Conservation (phyloP, 2,113 vertebrate genomes). For the Edolisoma coerulescens region DNA sequence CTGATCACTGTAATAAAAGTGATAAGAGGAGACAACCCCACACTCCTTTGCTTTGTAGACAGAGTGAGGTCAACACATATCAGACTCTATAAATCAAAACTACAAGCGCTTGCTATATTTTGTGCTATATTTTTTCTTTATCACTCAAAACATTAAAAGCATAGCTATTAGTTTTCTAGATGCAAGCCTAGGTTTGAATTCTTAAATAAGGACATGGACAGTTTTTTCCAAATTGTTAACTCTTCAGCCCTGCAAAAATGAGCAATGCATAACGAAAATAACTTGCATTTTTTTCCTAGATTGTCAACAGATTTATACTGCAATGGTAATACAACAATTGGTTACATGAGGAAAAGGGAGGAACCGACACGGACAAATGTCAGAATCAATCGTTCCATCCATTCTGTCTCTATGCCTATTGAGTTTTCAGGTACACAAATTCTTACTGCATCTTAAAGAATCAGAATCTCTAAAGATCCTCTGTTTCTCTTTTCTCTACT, state of each 20-base stretch:
- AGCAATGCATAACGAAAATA: neutral
- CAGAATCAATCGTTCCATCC: neutral
- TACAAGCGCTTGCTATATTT: neutral
- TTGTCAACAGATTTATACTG: neutral
- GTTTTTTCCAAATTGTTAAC: neutral
- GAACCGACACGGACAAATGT: neutral
- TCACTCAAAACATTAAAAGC: neutral
- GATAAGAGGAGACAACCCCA: conserved; percentile 27
- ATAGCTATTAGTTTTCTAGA: neutral
- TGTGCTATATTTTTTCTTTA: neutral
- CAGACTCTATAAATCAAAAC: conserved; percentile 39
- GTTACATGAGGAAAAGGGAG: neutral
- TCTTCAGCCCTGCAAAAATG: neutral
- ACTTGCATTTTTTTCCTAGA: neutral
- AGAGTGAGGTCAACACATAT: conserved; percentile 23
- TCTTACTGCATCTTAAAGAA: neutral
- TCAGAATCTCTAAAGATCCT: neutral
- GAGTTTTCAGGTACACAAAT: neutral
- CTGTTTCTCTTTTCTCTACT: conserved; percentile 10
- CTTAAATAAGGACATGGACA: neutral
- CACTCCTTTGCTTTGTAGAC: conserved; percentile 9
- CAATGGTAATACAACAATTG: neutral
- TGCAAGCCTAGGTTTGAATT: neutral
- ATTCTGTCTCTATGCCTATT: neutral
- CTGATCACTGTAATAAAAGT: conserved; percentile 4